A percentile compares a stretch with the other conserved stretches of the same genome.
These are phyloP conservation scores for Acestrorhynchus altus DNA, from an alignment of 2,797 vertebrate genomes.

Conservation along the genomic window DNA sequence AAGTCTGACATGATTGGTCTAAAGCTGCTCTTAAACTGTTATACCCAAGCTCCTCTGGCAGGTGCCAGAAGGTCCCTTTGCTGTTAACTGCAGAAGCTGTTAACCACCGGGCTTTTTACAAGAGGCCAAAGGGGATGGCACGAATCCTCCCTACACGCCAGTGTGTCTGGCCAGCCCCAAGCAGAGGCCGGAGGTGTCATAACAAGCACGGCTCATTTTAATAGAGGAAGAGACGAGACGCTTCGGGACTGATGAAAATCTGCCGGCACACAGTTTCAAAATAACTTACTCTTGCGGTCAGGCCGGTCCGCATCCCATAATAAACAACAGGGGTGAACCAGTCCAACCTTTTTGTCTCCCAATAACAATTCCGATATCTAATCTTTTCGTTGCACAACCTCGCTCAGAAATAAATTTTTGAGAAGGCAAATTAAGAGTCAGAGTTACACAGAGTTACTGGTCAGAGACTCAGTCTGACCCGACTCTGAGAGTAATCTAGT, in stretches of 20 bases:
- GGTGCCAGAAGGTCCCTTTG: slow-evolving; percentile 28
- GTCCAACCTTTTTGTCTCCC: background rate
- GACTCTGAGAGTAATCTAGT: too few species aligned
- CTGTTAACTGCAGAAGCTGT: background rate
- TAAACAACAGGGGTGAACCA: background rate
- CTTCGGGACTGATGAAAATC: background rate
- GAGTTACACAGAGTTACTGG: too few species aligned
- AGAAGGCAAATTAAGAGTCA: too few species aligned
- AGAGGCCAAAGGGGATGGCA: background rate
- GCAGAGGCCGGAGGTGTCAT: background rate
- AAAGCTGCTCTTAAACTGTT: slow-evolving; percentile 33
- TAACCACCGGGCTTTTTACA: slow-evolving; percentile 19
- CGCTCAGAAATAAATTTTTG: too few species aligned
- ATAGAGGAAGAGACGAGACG: background rate
- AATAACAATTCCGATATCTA: background rate
- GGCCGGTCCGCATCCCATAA: background rate
- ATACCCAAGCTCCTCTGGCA: slow-evolving; percentile 24
- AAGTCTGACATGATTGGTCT: slow-evolving; percentile 16
- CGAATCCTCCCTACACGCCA: slow-evolving; percentile 14
- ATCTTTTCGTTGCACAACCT: background rate
- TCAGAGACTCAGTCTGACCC: too few species aligned
- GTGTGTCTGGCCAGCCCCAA: slow-evolving; percentile 8
- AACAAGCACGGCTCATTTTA: slow-evolving; percentile 2
- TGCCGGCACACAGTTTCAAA: background rate
- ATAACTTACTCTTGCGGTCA: background rate